Conservation (phyloP, 2,797 vertebrate genomes). For the Cheirogaleus major region DNA sequence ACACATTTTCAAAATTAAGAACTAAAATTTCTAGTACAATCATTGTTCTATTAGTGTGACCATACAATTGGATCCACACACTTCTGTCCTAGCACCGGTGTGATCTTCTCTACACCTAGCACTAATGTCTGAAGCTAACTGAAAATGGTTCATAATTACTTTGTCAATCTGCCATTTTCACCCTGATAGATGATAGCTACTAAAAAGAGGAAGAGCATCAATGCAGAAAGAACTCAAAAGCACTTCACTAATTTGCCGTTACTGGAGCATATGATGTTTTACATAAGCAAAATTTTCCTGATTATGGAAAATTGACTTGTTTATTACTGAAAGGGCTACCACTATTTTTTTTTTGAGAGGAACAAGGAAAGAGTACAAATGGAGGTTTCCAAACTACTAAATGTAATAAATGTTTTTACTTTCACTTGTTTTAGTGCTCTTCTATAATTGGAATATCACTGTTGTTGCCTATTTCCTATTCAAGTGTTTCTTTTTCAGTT, state of each 20-base stretch:
- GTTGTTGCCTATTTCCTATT: background rate
- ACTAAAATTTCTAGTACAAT: background rate
- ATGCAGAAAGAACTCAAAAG: background rate
- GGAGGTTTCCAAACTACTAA: background rate
- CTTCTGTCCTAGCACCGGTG: rapidly evolving
- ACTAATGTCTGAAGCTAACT: background rate
- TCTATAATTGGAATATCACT: background rate
- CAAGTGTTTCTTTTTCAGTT: background rate
- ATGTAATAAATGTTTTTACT: background rate
- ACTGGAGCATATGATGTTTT: background rate
- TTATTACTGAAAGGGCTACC: background rate
- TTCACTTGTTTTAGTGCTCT: background rate
- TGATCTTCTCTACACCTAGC: background rate
- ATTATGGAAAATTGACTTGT: background rate
- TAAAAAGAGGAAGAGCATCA: background rate
- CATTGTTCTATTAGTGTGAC: background rate
- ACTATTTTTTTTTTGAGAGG: background rate
- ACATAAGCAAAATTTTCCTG: background rate
- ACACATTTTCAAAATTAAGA: background rate
- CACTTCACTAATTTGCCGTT: background rate
- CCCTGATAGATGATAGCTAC: background rate
- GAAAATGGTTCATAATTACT: background rate
- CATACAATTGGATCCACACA: background rate
- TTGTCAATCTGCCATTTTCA: background rate
- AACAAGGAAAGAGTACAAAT: background rate